Evolutionary conservation across 1,140 invertebrate species (phyloP), one percentile per base, ranked within the genome.

Genomic region (Zeugodacus cucurbitae): DNA sequence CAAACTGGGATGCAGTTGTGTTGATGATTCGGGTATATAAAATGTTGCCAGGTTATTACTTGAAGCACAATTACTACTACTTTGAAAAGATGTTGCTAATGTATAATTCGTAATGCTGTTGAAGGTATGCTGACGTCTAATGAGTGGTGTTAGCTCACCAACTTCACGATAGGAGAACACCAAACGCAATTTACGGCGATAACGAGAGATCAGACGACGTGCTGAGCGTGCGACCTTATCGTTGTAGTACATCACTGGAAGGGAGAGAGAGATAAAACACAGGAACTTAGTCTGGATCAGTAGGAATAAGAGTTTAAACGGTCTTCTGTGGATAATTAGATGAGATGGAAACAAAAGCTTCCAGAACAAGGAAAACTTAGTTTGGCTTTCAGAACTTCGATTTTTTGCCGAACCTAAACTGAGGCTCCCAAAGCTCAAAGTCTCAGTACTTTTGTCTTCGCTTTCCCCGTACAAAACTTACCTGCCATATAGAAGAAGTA

Each of bases 401-500:
- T 11, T 54, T 17, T 54, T 54, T 17, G 1, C 48, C 37, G 37
- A 41, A 3, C 0, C 2, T 17, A 54, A 17, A 54, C 20, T 54
- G 10, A 54, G 48, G 14, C 14, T 11, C 48, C 5, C 14, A 54
- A 3, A 54, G 48, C 48, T 20, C 11, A 4, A 17, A 54, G 14
- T 20, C 17, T 17, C 3, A 0, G 11, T 14, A 11, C 62, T 67
- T 67, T 20, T 74, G 20, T n/a, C 7, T 22, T 82, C 48, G 3
- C 14, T 26, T 37, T 44, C 22, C 29, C 11, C 4, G 5, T 3
- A 5, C 41, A 26, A 48, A 1, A 94, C 89, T 92, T 91, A 94
- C 94, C 92, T n/a, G 94, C 93, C 89, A 97, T 96, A 94, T 97
- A 98, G 54, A 97, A 93, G 87, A 95, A 95, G 91, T 97, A 98